phyloP scores from a whole-genome alignment of 2,888 invertebrate species.

The Zaprionus bogoriensis region DNA sequence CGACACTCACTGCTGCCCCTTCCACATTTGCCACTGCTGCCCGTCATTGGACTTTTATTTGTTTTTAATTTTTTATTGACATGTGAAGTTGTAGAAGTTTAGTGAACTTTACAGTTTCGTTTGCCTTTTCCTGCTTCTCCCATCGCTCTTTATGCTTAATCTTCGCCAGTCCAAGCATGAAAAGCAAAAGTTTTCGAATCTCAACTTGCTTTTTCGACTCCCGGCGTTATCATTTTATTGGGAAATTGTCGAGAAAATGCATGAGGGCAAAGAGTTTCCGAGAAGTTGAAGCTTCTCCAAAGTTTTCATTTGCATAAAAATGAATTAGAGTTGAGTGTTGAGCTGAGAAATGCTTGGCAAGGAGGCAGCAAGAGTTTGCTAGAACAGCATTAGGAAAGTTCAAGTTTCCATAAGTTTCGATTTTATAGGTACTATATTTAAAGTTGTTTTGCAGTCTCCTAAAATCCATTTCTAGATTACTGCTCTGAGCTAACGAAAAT shows the following conservation, averaged over 20 bases:
- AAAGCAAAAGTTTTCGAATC: slow-evolving; percentile 67
- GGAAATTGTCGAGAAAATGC: slow-evolving; percentile 3
- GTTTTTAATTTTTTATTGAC: slow-evolving; percentile 79
- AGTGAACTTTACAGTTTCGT: slow-evolving; percentile 65
- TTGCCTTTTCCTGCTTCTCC: slow-evolving; percentile 40
- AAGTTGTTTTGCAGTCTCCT: too few species aligned
- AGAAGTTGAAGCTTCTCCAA: slow-evolving; percentile 1
- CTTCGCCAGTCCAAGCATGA: slow-evolving; percentile 30
- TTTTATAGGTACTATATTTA: not conserved
- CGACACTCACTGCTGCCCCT: slow-evolving; percentile 6
- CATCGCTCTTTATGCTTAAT: slow-evolving; percentile 8
- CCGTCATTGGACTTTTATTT: slow-evolving; percentile 73
- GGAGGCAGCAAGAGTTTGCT: too few species aligned
- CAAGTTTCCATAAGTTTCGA: not conserved
- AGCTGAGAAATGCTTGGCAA: too few species aligned
- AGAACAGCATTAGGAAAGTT: not conserved
- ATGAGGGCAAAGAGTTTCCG: slow-evolving; percentile 8
- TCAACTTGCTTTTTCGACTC: slow-evolving; percentile 40
- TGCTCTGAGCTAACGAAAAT: too few species aligned
- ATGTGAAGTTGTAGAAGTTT: slow-evolving; percentile 76
- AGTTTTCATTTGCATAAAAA: not conserved
- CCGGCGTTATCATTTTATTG: slow-evolving; percentile 22
- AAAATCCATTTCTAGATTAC: too few species aligned
- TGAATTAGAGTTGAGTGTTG: not conserved
- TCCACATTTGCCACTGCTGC: slow-evolving; percentile 5